These are phyloP conservation scores for Archocentrus centrarchus DNA, from an alignment of 2,113 vertebrate species.

Conservation along the genomic window DNA sequence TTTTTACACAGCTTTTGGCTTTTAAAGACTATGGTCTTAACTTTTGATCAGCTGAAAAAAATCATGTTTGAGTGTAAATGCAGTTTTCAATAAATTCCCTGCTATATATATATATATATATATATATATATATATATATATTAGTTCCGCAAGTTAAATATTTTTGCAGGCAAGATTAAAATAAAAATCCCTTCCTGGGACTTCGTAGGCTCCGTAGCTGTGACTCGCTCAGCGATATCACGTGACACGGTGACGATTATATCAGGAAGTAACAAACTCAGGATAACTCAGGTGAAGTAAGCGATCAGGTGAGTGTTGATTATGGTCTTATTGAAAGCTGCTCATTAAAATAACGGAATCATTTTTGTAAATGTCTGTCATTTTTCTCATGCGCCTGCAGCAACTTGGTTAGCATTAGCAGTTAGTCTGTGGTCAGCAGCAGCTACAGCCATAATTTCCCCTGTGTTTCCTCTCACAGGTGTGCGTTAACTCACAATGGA, in stretches of 20 bases:
- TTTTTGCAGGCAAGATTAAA: no score
- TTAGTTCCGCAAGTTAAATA: no score
- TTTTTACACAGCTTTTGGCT: no score
- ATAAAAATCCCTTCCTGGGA: no score
- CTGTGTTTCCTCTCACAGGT: neutral
- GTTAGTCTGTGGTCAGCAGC: neutral
- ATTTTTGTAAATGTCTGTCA: neutral
- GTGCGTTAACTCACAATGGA: conserved; percentile 77
- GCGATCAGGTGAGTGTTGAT: neutral
- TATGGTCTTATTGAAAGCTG: neutral
- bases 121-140: no score
- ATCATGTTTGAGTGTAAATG: no score
- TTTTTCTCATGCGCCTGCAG: neutral
- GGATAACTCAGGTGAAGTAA: conserved; percentile 11
- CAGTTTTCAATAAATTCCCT: no score
- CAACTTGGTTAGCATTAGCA: neutral
- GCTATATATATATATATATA: no score
- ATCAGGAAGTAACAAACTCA: conserved; percentile 18
- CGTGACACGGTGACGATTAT: conserved; percentile 29
- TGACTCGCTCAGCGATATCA: neutral
- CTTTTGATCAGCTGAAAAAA: no score
- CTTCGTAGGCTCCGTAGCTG: no score
- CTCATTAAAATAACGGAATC: neutral
- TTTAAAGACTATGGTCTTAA: no score
- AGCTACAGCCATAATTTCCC: neutral